Base-by-base conservation (phyloP, 2,113 vertebrate genomes). In the Rhabdomys dilectus region DNA sequence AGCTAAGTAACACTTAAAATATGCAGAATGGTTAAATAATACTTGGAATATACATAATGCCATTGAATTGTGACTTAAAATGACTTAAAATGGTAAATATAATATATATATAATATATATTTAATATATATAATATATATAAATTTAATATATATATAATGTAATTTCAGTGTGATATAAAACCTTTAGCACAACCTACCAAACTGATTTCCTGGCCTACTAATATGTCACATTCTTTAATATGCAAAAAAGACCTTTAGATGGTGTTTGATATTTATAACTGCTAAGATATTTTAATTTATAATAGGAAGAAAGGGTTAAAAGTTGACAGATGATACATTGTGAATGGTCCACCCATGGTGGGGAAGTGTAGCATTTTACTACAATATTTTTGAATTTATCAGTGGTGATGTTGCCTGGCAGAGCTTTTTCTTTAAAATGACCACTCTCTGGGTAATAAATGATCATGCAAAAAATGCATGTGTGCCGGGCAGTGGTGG, bases 231-330 rank as follows among this genome's bases (percentile, higher is more conserved):
- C n/a, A 73, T 42, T 66, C 11, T 75, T 39, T 31, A 91, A 56
- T 26, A 17, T 82, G 60, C 89, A 87, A 73, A 94, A 94, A 97
- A 34, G 42, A 53, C 73, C 66, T 60, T 48, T 86, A 82, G 73
- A 73, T 66, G 73, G 58, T 39, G 45, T 48, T 97, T 96, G 66
- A 48, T 73, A 86, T 77, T 91, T 91, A 58, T 66, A 88, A 73
- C 39, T 88, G 89, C 34, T 39, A 48, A 60, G 58, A 91, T 53
- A 96, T 85, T 91, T 92, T 94, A 95, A 73, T 53, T 84, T 78
- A 26, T 66, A 76, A 58, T 5, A 39, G 36, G 76, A 93, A 93
- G 53, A 73, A 62, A 85, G 22, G 31, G 51, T 75, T 91, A 85
- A 82, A 51, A 73, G 34, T 73, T 76, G 77, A 42, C n/a, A 81